phyloP scores from a whole-genome alignment of 2,888 invertebrate genomes.

The Lasioglossum zephyrum region DNA sequence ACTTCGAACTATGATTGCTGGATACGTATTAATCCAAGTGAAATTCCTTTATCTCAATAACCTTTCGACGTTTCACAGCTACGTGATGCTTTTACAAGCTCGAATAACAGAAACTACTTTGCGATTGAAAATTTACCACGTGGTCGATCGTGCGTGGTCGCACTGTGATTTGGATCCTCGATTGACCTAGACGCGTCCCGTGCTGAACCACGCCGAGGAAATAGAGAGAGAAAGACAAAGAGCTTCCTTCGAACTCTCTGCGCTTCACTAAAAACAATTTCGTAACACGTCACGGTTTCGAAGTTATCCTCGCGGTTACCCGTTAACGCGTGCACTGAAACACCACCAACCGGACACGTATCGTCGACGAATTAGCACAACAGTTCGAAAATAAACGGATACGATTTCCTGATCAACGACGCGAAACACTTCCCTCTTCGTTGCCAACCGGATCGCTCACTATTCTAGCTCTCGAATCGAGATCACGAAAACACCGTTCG shows the following conservation, averaged over 20 bases:
- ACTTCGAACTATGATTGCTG: conserved; percentile 47
- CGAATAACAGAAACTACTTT: conserved; percentile 20
- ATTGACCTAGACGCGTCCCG: conserved; percentile 17
- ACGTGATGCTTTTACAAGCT: conserved; percentile 12
- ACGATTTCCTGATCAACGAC: conserved; percentile 4
- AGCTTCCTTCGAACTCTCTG: neutral
- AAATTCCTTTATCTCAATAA: conserved; percentile 27
- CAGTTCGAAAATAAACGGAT: conserved; percentile 16
- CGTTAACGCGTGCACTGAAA: conserved; percentile 53
- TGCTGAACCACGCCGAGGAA: neutral
- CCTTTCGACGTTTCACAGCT: conserved; percentile 9
- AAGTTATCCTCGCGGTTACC: conserved; percentile 32
- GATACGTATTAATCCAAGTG: neutral
- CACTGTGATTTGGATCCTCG: conserved; percentile 44
- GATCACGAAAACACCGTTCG: conserved; percentile 28
- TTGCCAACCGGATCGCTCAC: neutral
- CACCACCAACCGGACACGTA: conserved; percentile 53
- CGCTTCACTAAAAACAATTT: conserved; percentile 11
- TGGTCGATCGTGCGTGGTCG: conserved; percentile 57
- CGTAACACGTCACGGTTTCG: conserved; percentile 21
- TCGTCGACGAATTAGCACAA: conserved; percentile 29
- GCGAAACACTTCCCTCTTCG: neutral
- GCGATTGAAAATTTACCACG: conserved; percentile 43
- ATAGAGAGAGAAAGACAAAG: neutral
- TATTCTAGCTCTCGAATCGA: conserved; percentile 12